These are phyloP conservation scores for Leptopterna dolabrata DNA, from an alignment of 2,888 invertebrate genomes.

Conservation along the genomic window DNA sequence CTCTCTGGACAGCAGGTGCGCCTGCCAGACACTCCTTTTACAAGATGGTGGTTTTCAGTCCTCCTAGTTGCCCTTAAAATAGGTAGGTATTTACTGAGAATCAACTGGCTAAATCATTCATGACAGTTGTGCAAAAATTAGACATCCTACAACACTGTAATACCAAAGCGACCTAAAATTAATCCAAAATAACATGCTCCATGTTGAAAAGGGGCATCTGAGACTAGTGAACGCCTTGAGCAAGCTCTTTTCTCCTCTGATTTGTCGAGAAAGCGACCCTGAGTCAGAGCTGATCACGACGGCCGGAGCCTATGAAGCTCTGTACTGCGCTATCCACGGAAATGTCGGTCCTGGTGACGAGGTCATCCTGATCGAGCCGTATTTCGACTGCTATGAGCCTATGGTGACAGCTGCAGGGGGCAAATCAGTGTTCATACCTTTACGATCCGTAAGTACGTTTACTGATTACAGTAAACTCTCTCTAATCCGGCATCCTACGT, in stretches of 20 bases:
- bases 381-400: constrained; percentile 97
- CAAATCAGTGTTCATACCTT: constrained; percentile 84
- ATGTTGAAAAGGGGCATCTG: constrained; percentile 97
- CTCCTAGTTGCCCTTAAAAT: too few species aligned
- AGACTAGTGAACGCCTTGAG: constrained; percentile 85
- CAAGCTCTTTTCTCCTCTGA: constrained; percentile 84
- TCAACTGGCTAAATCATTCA: too few species aligned
- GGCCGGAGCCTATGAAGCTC: constrained; percentile 93
- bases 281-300: constrained; percentile 89
- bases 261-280: constrained; percentile 83
- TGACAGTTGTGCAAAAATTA: too few species aligned
- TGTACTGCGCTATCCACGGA: constrained; percentile 87
- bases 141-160: too few species aligned
- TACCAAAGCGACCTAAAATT: neutral
- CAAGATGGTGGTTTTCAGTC: too few species aligned
- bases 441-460: constrained; percentile 80
- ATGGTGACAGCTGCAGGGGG: constrained; percentile 93
- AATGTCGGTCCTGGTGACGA: constrained; percentile 89
- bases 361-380: constrained; percentile 97
- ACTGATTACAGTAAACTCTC: too few species aligned
- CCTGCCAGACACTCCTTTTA: too few species aligned
- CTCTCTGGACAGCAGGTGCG: too few species aligned
- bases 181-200: constrained; percentile 65
- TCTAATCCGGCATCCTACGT: too few species aligned
- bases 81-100: too few species aligned